Conservation (phyloP, 2,113 vertebrate genomes). For the Hypanus sabinus region DNA sequence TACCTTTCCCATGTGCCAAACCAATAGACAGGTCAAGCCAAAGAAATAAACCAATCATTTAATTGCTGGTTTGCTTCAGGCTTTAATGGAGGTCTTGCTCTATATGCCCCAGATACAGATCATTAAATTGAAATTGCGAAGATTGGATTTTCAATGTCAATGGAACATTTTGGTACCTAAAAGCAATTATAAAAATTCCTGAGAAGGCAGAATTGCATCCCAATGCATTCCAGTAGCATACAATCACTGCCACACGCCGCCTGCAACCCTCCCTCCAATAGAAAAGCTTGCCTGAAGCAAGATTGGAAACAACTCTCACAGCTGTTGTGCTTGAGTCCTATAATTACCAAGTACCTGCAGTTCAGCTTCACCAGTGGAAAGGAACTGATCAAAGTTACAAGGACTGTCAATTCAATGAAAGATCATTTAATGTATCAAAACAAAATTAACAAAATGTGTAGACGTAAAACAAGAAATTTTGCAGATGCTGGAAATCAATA, state of each 20-base stretch:
- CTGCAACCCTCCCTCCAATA: neutral
- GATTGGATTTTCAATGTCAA: constrained; percentile 23
- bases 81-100: neutral
- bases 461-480: neutral
- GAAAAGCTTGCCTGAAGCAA: neutral
- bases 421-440: neutral
- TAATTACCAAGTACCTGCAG: neutral
- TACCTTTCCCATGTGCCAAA: neutral
- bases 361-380: neutral
- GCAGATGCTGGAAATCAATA: no score
- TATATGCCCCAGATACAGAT: constrained; percentile 10
- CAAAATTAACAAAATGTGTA: neutral
- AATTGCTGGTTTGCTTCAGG: neutral
- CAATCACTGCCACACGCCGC: neutral
- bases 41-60: neutral
- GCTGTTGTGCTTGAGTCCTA: neutral
- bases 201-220: neutral
- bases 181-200: constrained; percentile 25
- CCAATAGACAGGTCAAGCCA: neutral
- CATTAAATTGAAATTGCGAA: neutral
- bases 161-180: neutral
- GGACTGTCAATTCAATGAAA: neutral
- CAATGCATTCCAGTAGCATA: neutral
- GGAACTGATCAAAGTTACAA: neutral
- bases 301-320: neutral